phyloP scores from a whole-genome alignment of 2,113 vertebrate genomes.

The Sinocyclocheilus grahami region DNA sequence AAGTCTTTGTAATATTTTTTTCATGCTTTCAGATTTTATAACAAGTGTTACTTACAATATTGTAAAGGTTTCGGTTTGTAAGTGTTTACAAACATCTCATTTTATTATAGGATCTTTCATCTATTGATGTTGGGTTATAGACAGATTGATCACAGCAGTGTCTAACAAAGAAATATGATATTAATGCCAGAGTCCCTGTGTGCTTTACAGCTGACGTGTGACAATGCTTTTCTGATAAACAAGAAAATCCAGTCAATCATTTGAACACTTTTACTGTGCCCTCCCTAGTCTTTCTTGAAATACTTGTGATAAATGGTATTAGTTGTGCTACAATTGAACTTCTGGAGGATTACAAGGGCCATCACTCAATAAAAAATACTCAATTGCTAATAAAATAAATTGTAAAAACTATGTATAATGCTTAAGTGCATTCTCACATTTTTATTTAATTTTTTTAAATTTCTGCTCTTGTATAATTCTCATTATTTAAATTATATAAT shows the following conservation, averaged over 20 bases:
- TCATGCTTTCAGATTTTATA: neutral
- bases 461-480: constrained; percentile 3
- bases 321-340: neutral
- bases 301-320: neutral
- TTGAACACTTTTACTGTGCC: neutral
- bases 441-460: neutral
- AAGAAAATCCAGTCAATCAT: constrained; percentile 13
- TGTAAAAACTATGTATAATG: constrained; percentile 11
- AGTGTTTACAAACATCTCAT: neutral
- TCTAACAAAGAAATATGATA: neutral
- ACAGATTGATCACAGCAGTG: neutral
- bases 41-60: neutral
- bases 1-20: neutral
- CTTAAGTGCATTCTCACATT: constrained; percentile 27
- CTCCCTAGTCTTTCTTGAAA: neutral
- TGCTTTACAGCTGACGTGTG: neutral
- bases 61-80: neutral
- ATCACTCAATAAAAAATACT: neutral
- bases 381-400: constrained; percentile 35
- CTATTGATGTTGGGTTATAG: neutral
- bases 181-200: neutral
- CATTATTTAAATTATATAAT: neutral
- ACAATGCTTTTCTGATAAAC: constrained; percentile 17
- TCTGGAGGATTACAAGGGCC: neutral
- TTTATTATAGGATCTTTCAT: neutral